Percentiles rank a stretch among this genome's conserved stretches.
These are phyloP conservation scores for Idaea straminata DNA, from an alignment of 2,888 invertebrate genomes.

Conservation along the genomic window DNA sequence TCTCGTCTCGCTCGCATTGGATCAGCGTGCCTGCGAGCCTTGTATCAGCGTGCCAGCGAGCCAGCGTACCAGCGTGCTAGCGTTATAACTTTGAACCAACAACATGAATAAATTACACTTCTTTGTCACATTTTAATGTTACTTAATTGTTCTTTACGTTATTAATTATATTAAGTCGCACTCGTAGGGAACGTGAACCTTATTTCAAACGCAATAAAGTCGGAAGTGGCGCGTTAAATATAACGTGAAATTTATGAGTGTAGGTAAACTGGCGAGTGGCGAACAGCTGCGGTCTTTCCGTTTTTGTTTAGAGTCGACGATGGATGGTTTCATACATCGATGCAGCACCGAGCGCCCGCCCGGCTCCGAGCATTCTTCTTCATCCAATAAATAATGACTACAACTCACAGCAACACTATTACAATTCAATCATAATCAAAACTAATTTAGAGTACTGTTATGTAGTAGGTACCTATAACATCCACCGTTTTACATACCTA, in stretches of 20 bases:
- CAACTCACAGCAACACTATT: too few relatives aligned
- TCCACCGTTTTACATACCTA: too few relatives aligned
- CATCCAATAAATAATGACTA: too few relatives aligned
- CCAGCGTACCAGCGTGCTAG: neutral
- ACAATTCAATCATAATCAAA: too few relatives aligned
- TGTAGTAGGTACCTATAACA: too few relatives aligned
- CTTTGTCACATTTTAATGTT: constrained; percentile 16
- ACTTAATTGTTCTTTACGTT: constrained; percentile 17
- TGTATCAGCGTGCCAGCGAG: neutral
- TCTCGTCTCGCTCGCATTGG: neutral
- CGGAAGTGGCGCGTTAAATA: neutral
- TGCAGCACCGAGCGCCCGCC: neutral
- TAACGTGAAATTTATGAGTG: neutral
- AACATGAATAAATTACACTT: constrained; percentile 12
- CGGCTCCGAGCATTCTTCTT: too few relatives aligned
- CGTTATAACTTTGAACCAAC: neutral
- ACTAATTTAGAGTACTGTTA: too few relatives aligned
- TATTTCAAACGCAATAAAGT: neutral
- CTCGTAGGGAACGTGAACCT: neutral
- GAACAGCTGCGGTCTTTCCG: neutral
- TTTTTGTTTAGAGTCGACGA: neutral
- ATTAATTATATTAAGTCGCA: constrained; percentile 17
- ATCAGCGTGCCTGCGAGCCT: neutral
- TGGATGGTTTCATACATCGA: neutral
- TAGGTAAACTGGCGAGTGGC: neutral